phyloP scores from a whole-genome alignment of 2,888 invertebrate genomes.

The Dugesia japonica region DNA sequence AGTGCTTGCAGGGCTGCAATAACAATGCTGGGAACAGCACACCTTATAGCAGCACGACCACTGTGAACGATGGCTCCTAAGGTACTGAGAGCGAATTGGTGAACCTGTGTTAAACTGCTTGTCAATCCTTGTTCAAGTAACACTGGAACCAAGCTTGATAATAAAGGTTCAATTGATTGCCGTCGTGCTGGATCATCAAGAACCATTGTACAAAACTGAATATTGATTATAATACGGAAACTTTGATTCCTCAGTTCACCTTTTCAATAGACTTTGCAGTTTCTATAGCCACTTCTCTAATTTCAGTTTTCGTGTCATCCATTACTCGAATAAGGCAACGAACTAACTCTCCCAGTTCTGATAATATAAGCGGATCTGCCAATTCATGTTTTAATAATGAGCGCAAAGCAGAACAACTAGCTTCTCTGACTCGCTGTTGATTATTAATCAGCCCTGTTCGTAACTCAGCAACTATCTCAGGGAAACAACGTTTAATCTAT shows the following conservation, averaged over 20 bases:
- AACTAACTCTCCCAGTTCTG: background rate
- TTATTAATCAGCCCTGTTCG: background rate
- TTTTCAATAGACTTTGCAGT: background rate
- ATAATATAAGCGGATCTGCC: background rate
- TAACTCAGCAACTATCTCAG: background rate
- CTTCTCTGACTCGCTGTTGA: background rate
- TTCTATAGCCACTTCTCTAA: background rate
- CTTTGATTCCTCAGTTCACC: no score
- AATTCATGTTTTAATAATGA: background rate
- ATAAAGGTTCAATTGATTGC: background rate
- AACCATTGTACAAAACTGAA: background rate
- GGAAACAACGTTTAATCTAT: background rate
- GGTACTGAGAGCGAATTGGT: conserved; percentile 48
- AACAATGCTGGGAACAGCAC: conserved; percentile 64
- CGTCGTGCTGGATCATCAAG: background rate
- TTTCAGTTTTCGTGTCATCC: background rate
- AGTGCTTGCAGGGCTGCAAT: conserved; percentile 65
- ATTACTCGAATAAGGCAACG: background rate
- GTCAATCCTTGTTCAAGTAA: conserved; percentile 65
- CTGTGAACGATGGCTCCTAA: conserved; percentile 65
- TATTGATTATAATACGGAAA: background rate
- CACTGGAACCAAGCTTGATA: conserved; percentile 54
- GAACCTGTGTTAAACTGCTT: conserved; percentile 62
- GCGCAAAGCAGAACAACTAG: background rate
- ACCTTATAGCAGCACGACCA: conserved; percentile 61